Evolutionary conservation across 2,888 invertebrate genomes (phyloP), one percentile per base, ranked within the genome.

Genomic region (Himalopsyche japonica): DNA sequence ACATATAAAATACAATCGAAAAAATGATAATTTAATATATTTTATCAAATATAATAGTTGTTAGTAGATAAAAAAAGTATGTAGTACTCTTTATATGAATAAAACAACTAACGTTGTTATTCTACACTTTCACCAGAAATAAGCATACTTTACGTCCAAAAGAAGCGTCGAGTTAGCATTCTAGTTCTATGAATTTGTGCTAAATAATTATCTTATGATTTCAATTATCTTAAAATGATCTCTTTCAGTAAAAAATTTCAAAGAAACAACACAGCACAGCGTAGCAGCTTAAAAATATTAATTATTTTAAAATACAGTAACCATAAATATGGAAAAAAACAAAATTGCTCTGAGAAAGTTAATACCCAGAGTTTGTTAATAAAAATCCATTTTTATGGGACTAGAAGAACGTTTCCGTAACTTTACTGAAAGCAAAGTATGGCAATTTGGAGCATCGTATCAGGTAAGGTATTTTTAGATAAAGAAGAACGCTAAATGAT

Each of bases 321-420:
- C 70, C 70, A 70, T 70, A 70, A 70, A 70, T 70, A 70, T 27
- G 27, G 5, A 70, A 70, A 70, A 27, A 70, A 70, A 70, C 70
- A 70, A 70, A 70, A 30, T 70, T 70, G 30, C 80, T 80, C 49
- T 30, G 30, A 80, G 27, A 80, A 80, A 49, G 80, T 80, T 80
- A 43, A 49, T 80, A 48, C 49, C 12, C 20, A 10, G 80, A 80
- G 80, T 80, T 80, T 80, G 80, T 48, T 80, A 47, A 32, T 80
- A 80, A 80, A 80, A 49, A 80, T 80, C 80, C 48, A 47, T 80
- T 49, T 80, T 80, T 80, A 80, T 27, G 80, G 15, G 30, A 32
- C 80, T 32, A 32, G 49, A 49, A 80, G 48, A 48, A 27, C 80
- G 30, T 49, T 48, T 48, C 80, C 80, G 47, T 80, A 48, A 48